These are phyloP conservation scores for Apaloderma vittatum DNA, from an alignment of 2,113 vertebrate genomes.

Conservation along the genomic window DNA sequence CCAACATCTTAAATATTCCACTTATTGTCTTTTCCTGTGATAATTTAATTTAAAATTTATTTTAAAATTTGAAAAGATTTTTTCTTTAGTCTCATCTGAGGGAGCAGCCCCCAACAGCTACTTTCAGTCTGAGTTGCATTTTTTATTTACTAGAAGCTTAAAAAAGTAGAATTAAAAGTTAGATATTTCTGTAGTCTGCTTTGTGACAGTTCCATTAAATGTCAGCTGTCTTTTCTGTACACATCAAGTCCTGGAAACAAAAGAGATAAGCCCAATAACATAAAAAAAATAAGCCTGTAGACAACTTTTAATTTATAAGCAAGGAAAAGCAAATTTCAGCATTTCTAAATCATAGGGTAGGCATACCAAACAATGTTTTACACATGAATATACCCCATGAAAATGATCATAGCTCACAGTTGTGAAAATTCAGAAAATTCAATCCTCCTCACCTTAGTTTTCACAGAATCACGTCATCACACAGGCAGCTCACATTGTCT, in stretches of 20 bases:
- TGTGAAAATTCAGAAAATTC: not conserved
- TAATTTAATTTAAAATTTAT: not conserved
- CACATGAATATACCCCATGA: fast-evolving
- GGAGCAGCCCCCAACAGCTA: not conserved
- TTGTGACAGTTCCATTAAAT: not conserved
- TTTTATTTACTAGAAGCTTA: not conserved
- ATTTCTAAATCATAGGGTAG: not conserved
- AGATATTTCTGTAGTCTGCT: not conserved
- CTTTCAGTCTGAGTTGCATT: not conserved
- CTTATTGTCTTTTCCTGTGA: not conserved
- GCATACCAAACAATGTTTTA: not conserved
- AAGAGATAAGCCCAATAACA: not conserved
- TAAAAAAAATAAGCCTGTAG: not conserved
- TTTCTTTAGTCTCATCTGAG: not conserved
- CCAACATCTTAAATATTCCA: not conserved
- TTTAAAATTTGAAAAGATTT: not conserved
- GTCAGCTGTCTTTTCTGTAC: not conserved
- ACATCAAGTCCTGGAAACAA: not conserved
- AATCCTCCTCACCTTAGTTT: not conserved
- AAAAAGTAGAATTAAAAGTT: not conserved
- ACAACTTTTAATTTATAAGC: not conserved
- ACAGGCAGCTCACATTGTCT: too few species aligned
- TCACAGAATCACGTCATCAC: not conserved
- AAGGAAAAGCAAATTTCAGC: not conserved
- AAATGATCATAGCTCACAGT: not conserved